A percentile compares a stretch with the other conserved stretches of the same genome.
Conservation (phyloP, 2,797 vertebrate genomes). For the Gymnothorax javanicus region DNA sequence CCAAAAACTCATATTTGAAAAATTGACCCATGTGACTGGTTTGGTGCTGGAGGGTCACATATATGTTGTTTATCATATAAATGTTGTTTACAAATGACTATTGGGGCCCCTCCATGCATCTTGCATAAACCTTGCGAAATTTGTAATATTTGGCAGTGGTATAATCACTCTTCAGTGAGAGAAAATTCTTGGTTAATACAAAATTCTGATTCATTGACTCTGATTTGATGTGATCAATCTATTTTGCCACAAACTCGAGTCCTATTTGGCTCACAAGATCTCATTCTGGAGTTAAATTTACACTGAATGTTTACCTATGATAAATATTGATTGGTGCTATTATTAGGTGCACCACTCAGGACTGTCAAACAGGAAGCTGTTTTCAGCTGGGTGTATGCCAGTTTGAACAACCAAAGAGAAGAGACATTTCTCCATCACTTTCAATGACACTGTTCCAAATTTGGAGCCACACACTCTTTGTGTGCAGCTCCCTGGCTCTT, state of each 20-base stretch:
- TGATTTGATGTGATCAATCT: neutral
- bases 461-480: neutral
- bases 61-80: too few relatives aligned
- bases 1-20: too few relatives aligned
- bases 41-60: too few relatives aligned
- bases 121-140: too few relatives aligned
- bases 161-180: too few relatives aligned
- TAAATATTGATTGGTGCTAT: neutral
- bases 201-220: neutral
- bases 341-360: neutral
- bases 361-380: neutral
- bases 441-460: neutral
- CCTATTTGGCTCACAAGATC: neutral
- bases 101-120: too few relatives aligned
- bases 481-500: neutral
- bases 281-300: neutral
- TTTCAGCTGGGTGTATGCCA: neutral
- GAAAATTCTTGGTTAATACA: too few relatives aligned
- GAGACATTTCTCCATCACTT: neutral
- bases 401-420: neutral
- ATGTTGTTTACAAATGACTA: too few relatives aligned
- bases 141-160: too few relatives aligned
- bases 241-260: neutral
- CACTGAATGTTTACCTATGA: neutral
- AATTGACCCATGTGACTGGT: too few relatives aligned